phyloP scores from a whole-genome alignment of 2,113 vertebrate genomes.

The Coturnix japonica region DNA sequence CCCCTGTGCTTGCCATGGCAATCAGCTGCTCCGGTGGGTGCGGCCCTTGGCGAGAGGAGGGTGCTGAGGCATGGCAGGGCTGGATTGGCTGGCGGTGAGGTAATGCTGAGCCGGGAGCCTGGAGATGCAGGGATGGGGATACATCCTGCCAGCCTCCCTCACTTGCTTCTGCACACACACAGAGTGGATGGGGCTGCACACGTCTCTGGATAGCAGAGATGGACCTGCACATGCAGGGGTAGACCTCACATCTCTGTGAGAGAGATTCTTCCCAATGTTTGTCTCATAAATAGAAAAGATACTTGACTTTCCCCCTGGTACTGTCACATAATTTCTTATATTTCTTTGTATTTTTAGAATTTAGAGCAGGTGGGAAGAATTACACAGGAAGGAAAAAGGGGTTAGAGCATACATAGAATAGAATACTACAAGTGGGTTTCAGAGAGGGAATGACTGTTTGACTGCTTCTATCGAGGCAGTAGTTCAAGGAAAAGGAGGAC shows the following conservation, averaged over 20 bases:
- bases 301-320: background rate
- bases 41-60: background rate
- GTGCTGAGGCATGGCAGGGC: background rate
- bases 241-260: background rate
- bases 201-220: background rate
- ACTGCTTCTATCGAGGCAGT: background rate
- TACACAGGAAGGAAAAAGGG: background rate
- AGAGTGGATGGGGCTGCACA: background rate
- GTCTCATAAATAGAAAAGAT: background rate
- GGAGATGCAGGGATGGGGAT: conserved; percentile 3
- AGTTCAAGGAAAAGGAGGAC: background rate
- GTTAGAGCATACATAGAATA: accelerated
- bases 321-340: background rate
- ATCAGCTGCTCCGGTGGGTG: background rate
- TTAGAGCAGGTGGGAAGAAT: background rate
- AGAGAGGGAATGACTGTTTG: background rate
- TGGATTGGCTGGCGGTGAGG: conserved; percentile 76
- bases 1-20: background rate
- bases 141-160: background rate
- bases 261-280: background rate
- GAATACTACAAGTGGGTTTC: background rate
- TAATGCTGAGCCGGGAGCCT: conserved; percentile 64
- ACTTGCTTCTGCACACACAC: background rate
- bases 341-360: background rate
- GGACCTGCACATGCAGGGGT: background rate